Base-by-base conservation (phyloP, 2,113 vertebrate species). In the Trematomus loennbergii region DNA sequence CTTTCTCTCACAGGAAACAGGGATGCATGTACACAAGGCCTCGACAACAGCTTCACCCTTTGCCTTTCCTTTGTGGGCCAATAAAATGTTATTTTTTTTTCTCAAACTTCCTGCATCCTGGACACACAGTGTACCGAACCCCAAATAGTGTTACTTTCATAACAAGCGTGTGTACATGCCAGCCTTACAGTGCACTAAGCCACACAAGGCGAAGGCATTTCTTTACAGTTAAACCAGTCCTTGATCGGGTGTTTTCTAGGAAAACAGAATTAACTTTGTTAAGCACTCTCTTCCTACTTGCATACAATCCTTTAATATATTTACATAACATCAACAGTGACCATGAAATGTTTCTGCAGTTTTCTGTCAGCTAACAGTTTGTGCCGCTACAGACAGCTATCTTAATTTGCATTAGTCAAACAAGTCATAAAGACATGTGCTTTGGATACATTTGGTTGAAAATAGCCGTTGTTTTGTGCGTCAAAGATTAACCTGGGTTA, bases 1-100 rank as follows among this genome's bases (percentile, higher is more conserved):
- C 80, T 71, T 50, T 82, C 82, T 36, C 69, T 78, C 69, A 49
- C 67, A 87, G 85, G 88, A 90, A 89, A 72, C 63, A 9, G 61
- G 65, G 80, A 75, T 60, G 62, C 70, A 17, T 75, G 75, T 50
- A 55, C 80, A 85, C 80, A 77, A 75, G 70, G 78, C 78, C 75
- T 79, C 79, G 50, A 78, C 68, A 75, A 22, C 74, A 85, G 50
- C 17, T 69, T 88, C 70, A 70, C 58, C 62, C 58, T 45, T 65
- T 80, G n/a, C 71, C 72, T 53, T 82, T 81, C 79, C 73, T 85
- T 72, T 43, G 66, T 8, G 36, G 29, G 29, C 54, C 74, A 73
- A 81, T 85, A 85, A 75, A 79, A 80, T 60, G 52, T 53, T 61
- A 79, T 80, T 81, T 86, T 59, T 73, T 73, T 69, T 83, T 48